A percentile compares a stretch with the other conserved stretches of the same genome.
Evolutionary conservation across 1,140 invertebrate species (phyloP).

Genomic region (Heliconius himera): DNA sequence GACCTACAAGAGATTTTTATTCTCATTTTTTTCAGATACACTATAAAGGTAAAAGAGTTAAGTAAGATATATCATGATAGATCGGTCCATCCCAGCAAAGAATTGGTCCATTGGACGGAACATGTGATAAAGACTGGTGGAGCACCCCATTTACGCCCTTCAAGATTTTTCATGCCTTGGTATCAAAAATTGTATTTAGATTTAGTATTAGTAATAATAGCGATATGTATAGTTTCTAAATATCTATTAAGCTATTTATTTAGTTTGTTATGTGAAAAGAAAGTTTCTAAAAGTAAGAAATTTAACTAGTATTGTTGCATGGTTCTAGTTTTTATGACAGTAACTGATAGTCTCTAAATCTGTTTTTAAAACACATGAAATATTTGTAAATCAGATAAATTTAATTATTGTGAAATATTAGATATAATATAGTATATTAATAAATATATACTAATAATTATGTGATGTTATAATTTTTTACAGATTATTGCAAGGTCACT

Average conservation of each 20-base stretch:
- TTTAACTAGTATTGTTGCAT: not conserved
- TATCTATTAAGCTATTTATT: constrained; percentile 12
- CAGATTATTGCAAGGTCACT: too few relatives aligned
- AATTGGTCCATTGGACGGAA: constrained; percentile 44
- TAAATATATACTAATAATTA: too few relatives aligned
- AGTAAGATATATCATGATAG: constrained; percentile 41
- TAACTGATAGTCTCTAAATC: too few relatives aligned
- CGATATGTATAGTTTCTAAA: not conserved
- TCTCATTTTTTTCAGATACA: constrained; percentile 32
- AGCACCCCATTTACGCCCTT: constrained; percentile 53
- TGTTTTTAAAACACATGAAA: too few relatives aligned
- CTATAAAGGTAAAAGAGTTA: constrained; percentile 33
- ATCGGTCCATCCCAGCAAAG: constrained; percentile 25
- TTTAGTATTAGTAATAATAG: constrained; percentile 31
- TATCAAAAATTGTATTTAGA: constrained; percentile 63
- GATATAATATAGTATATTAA: too few relatives aligned
- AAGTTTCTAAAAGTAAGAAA: not conserved
- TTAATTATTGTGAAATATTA: too few relatives aligned
- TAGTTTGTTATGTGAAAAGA: not conserved
- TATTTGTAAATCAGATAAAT: too few relatives aligned
- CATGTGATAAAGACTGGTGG: constrained; percentile 47
- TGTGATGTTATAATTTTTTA: too few relatives aligned
- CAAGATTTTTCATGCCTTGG: constrained; percentile 49
- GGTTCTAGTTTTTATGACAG: too few relatives aligned
- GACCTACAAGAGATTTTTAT: not conserved